Percentiles rank a stretch among this genome's conserved stretches.
Evolutionary conservation across 2,797 vertebrate species (phyloP).

Genomic region (Squalus acanthias): DNA sequence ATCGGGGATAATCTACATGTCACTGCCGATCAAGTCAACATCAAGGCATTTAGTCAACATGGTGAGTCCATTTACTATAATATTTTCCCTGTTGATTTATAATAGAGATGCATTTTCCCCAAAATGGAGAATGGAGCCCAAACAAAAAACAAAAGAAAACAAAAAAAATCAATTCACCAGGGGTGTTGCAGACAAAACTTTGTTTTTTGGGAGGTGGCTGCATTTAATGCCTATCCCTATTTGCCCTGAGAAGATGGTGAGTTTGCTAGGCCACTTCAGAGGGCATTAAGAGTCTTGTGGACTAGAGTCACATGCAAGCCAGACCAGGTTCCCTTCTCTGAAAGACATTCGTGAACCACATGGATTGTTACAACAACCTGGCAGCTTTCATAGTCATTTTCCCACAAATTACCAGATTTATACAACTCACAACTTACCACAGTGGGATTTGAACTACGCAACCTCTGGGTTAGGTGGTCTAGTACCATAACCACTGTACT

Average conservation of each 20-base stretch:
- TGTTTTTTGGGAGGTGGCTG: neutral
- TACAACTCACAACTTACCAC: neutral
- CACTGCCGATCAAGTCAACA: conserved; percentile 54
- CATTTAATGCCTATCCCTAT: neutral
- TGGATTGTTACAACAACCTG: neutral
- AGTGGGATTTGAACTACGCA: neutral
- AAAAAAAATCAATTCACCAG: neutral
- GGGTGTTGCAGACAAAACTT: neutral
- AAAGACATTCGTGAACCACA: neutral
- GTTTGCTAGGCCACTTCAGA: neutral
- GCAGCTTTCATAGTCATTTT: neutral
- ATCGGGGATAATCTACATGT: conserved; percentile 59
- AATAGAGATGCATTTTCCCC: neutral
- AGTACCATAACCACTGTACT: neutral
- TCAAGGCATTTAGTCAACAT: conserved; percentile 58
- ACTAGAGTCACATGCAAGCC: neutral
- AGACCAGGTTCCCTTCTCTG: neutral
- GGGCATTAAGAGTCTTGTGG: neutral
- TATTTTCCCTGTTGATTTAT: neutral
- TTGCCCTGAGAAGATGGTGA: neutral
- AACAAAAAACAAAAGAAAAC: neutral
- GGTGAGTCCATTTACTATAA: conserved; percentile 52
- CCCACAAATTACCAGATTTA: neutral
- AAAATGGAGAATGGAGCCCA: neutral
- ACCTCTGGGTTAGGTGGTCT: neutral